These are phyloP conservation scores for Ferrisia virgata DNA, from an alignment of 2,888 invertebrate species.

Conservation along the genomic window DNA sequence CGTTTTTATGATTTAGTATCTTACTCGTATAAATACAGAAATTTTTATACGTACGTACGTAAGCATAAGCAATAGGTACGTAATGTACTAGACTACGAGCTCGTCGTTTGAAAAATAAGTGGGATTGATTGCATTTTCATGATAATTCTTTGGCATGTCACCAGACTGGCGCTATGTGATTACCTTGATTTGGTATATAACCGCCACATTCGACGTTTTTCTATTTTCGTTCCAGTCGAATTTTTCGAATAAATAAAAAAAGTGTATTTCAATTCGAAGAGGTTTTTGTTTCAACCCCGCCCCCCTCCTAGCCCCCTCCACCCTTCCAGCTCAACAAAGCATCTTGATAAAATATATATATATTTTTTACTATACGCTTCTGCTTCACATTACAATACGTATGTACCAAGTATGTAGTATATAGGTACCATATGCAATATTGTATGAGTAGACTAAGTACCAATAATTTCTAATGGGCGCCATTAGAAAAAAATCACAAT, in stretches of 20 bases:
- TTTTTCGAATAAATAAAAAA: neutral
- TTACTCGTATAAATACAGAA: neutral
- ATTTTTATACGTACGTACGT: neutral
- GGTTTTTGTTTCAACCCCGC: neutral
- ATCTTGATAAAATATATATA: too few relatives aligned
- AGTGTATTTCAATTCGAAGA: neutral
- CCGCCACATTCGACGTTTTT: neutral
- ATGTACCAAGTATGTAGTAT: too few relatives aligned
- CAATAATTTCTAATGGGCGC: too few relatives aligned
- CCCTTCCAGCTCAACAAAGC: too few relatives aligned
- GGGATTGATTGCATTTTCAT: conserved; percentile 22
- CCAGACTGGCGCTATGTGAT: conserved; percentile 17
- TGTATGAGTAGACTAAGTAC: too few relatives aligned
- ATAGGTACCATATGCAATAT: too few relatives aligned
- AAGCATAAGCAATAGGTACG: neutral
- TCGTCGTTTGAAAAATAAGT: neutral
- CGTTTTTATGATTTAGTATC: neutral
- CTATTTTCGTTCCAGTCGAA: neutral
- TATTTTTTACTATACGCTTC: too few relatives aligned
- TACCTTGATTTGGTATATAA: conserved; percentile 7
- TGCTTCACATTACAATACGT: too few relatives aligned
- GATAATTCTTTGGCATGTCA: conserved; percentile 30
- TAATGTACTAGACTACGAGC: too few relatives aligned
- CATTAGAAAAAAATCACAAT: too few relatives aligned
- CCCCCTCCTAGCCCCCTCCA: neutral